These are phyloP conservation scores for Neolamprologus sp. DNA, from an alignment of 2,113 vertebrate species.

Conservation along the genomic window DNA sequence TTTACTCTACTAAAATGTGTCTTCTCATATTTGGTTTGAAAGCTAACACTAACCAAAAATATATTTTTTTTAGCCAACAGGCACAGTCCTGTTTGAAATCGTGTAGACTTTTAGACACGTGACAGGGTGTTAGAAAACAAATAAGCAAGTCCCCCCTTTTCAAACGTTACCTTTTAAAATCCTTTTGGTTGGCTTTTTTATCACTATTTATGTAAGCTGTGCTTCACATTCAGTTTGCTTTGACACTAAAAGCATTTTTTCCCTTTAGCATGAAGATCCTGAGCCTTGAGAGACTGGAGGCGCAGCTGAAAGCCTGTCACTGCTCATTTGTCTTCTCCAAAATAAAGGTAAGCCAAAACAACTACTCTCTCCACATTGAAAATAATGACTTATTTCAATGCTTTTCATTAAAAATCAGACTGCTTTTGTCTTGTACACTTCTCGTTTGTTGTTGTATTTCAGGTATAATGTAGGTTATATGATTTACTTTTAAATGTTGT, in stretches of 20 bases:
- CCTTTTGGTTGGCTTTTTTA: background rate
- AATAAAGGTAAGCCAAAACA: slow-evolving; percentile 78
- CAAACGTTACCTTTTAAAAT: background rate
- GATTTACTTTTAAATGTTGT: background rate
- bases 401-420: background rate
- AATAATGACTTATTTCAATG: background rate
- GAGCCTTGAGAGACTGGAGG: slow-evolving; percentile 87
- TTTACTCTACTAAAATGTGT: slow-evolving; percentile 10
- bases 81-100: background rate
- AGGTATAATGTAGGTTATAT: background rate
- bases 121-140: background rate
- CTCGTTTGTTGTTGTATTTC: background rate
- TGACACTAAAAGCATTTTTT: slow-evolving; percentile 13
- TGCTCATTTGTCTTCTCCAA: slow-evolving; percentile 90
- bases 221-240: background rate
- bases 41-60: background rate
- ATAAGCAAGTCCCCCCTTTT: background rate
- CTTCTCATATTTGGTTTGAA: slow-evolving; percentile 2
- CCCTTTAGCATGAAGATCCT: slow-evolving; percentile 74
- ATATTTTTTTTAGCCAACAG: background rate
- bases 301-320: slow-evolving; percentile 92
- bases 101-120: background rate
- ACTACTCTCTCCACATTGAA: background rate
- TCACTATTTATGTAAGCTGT: background rate
- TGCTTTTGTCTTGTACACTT: background rate